These are phyloP conservation scores for Pheosia tremula DNA, from an alignment of 2,888 invertebrate genomes.

Conservation along the genomic window DNA sequence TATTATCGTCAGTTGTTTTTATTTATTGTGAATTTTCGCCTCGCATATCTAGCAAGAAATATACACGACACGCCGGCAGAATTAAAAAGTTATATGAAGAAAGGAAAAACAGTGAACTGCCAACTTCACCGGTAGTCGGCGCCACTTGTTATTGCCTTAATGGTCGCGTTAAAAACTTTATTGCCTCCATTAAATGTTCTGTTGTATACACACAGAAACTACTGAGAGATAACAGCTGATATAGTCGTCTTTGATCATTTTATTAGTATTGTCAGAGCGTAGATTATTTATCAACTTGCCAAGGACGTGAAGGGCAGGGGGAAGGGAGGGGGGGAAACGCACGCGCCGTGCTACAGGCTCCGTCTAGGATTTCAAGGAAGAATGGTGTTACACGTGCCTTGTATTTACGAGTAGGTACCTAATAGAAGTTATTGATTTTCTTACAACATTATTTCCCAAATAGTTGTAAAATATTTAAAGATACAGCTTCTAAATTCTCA, in stretches of 20 bases:
- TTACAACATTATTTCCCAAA: background rate
- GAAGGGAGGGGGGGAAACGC: slow-evolving; percentile 6
- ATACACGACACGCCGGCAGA: background rate
- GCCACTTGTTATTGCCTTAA: slow-evolving; percentile 33
- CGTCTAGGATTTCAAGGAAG: slow-evolving; percentile 1
- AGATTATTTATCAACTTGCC: background rate
- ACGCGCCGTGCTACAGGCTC: slow-evolving; percentile 8
- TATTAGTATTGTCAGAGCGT: slow-evolving; percentile 1
- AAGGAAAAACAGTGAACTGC: slow-evolving; percentile 3
- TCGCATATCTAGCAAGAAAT: background rate
- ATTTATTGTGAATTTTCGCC: background rate
- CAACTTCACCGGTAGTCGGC: slow-evolving; percentile 28
- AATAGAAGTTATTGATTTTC: background rate
- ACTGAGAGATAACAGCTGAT: slow-evolving; percentile 7
- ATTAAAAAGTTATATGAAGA: background rate
- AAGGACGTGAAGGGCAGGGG: slow-evolving; percentile 3
- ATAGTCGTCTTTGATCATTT: slow-evolving; percentile 4
- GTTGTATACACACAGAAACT: slow-evolving; percentile 9
- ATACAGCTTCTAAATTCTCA: no score
- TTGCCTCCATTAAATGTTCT: slow-evolving; percentile 25
- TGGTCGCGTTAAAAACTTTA: slow-evolving; percentile 33
- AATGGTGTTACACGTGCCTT: background rate
- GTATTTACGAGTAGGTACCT: background rate
- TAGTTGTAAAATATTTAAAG: background rate
- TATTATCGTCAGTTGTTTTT: no score